Conservation (phyloP, 2,888 invertebrate genomes). For the Eumacrocentrus americanus region DNA sequence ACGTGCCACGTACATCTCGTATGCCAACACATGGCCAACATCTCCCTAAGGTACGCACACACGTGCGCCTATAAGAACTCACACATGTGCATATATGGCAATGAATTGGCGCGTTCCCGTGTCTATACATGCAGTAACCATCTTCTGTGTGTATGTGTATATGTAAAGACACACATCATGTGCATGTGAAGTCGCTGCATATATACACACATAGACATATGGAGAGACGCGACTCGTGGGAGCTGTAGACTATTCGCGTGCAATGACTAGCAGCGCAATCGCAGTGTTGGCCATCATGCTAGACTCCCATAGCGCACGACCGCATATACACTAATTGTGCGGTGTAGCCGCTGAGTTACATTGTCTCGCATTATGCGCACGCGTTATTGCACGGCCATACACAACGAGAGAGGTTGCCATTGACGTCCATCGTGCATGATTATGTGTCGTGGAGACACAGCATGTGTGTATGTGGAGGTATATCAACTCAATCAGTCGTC, state of each 20-base stretch:
- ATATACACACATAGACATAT: no score
- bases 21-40: constrained; percentile 18
- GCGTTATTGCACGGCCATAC: constrained; percentile 36
- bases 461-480: not conserved
- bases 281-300: constrained; percentile 25
- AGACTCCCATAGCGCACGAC: constrained; percentile 29
- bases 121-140: no score
- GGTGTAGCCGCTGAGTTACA: constrained; percentile 45
- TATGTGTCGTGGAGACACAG: constrained; percentile 14
- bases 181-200: no score
- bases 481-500: not conserved
- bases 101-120: no score
- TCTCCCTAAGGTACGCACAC: constrained; percentile 13
- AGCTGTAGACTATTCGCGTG: constrained; percentile 1
- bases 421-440: constrained; percentile 31
- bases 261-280: constrained; percentile 19
- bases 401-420: constrained; percentile 23
- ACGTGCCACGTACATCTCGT: constrained; percentile 25
- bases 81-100: constrained; percentile 20
- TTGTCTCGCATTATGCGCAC: constrained; percentile 45
- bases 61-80: constrained; percentile 15
- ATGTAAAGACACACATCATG: no score
- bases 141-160: no score
- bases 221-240: no score
- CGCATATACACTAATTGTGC: constrained; percentile 48